A percentile compares a stretch with the other conserved stretches of the same genome.
Evolutionary conservation across 35 echinoderm and acorn worm genomes (phyloP).

Genomic region (Apostichopus californicus): DNA sequence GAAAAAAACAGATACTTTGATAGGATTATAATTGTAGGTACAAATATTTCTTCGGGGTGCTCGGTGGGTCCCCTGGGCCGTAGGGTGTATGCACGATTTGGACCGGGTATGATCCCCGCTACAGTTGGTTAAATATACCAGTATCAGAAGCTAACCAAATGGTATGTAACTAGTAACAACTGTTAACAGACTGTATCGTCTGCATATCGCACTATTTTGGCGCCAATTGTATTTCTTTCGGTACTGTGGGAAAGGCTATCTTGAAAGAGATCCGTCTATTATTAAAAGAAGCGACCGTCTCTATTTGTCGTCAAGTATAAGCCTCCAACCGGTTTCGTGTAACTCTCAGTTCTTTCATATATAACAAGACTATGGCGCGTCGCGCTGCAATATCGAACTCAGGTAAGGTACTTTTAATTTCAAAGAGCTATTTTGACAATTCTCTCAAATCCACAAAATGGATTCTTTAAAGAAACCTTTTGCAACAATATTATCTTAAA

Average conservation of each 20-base stretch:
- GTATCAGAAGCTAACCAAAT: neutral
- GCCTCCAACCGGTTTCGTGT: too few species aligned
- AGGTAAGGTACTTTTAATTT: neutral
- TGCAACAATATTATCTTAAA: too few species aligned
- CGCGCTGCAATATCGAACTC: neutral
- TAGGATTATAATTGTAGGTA: conserved; percentile 47
- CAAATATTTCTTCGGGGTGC: conserved; percentile 24
- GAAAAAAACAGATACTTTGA: neutral
- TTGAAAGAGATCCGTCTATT: neutral
- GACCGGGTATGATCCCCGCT: neutral
- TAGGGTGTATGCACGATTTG: conserved; percentile 4
- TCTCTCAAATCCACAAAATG: too few species aligned
- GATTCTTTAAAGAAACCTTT: too few species aligned
- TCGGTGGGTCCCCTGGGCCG: conserved; percentile 14
- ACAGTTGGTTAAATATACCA: neutral
- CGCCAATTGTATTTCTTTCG: conserved; percentile 12
- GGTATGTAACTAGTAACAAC: neutral
- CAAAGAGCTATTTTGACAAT: too few species aligned
- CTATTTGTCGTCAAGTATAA: neutral
- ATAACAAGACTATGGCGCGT: neutral
- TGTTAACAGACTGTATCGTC: conserved; percentile 22
- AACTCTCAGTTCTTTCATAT: too few species aligned
- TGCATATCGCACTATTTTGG: conserved; percentile 6
- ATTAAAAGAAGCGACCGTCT: conserved; percentile 20
- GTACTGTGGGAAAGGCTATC: neutral